Percentiles rank a stretch among this genome's conserved stretches.
These are phyloP conservation scores for Gopherus flavomarginatus DNA, from an alignment of 2,113 vertebrate species.

Conservation along the genomic window DNA sequence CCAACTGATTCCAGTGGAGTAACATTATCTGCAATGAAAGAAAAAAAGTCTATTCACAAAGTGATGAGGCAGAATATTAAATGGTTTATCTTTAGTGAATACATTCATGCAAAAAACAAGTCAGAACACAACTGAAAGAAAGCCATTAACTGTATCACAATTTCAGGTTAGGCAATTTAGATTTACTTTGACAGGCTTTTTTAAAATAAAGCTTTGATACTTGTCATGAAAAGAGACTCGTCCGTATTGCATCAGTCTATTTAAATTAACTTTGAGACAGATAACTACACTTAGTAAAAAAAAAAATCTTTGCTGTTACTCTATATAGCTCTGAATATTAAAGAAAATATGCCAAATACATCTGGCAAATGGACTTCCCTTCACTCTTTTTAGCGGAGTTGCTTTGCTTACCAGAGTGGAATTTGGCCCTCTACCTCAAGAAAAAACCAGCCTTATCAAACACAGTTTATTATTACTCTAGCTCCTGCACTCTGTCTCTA, in stretches of 20 bases:
- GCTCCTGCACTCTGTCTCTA: not conserved
- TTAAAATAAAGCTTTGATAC: conserved; percentile 48
- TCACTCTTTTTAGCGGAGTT: conserved; percentile 10
- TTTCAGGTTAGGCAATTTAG: conserved; percentile 60
- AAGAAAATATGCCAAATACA: conserved; percentile 20
- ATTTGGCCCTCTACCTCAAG: conserved; percentile 14
- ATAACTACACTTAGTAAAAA: not conserved
- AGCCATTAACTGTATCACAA: conserved; percentile 38
- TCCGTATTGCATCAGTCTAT: conserved; percentile 39
- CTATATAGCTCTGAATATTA: conserved; percentile 38
- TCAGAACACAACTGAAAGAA: conserved; percentile 49
- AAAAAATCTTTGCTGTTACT: conserved; percentile 13
- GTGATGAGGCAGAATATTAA: conserved; percentile 33
- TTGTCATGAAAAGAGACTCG: conserved; percentile 43
- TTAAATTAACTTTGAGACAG: conserved; percentile 51
- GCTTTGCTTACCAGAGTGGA: conserved; percentile 7
- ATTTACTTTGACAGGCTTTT: conserved; percentile 50
- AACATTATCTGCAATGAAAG: conserved; percentile 21
- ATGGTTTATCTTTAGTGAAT: conserved; percentile 35
- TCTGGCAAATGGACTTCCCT: conserved; percentile 32
- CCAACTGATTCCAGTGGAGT: conserved; percentile 4
- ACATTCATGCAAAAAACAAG: conserved; percentile 31
- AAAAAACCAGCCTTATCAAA: not conserved
- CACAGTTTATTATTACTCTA: not conserved
- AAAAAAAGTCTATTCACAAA: not conserved